Evolutionary conservation across 30 jellyfish, hydroid and myxozoan species (phyloP).

Genomic region (Aurelia sp.): DNA sequence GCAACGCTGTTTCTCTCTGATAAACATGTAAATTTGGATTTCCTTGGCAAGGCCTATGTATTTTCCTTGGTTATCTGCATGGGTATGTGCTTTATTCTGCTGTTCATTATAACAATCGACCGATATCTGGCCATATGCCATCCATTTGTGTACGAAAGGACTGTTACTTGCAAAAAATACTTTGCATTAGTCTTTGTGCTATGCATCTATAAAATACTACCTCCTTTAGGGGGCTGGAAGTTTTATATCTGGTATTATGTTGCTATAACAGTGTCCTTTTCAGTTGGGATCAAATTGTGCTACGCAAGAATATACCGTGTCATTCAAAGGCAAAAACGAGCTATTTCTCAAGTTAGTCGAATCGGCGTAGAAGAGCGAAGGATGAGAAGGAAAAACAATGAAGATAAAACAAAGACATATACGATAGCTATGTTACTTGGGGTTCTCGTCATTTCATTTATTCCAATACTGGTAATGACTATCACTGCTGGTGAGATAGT

Average conservation of each 20-base stretch:
- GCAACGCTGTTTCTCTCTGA: background rate
- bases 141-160: constrained; percentile 22
- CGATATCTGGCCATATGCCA: constrained; percentile 29
- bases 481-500: background rate
- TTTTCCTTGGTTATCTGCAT: background rate
- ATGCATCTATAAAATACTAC: constrained; percentile 22
- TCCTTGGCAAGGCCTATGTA: background rate
- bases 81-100: constrained; percentile 34
- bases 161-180: constrained; percentile 10
- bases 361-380: constrained; percentile 1
- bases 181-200: background rate
- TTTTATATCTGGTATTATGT: constrained; percentile 16
- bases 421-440: constrained; percentile 9
- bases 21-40: background rate
- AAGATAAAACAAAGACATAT: constrained; percentile 9
- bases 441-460: background rate
- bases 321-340: background rate
- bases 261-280: background rate
- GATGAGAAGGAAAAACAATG: background rate
- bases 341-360: background rate
- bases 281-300: background rate
- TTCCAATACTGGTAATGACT: constrained; percentile 22
- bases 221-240: constrained; percentile 8
- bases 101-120: constrained; percentile 24
- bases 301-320: constrained; percentile 19